These are phyloP conservation scores for Amiota minor DNA, from an alignment of 2,888 invertebrate genomes.

Conservation along the genomic window DNA sequence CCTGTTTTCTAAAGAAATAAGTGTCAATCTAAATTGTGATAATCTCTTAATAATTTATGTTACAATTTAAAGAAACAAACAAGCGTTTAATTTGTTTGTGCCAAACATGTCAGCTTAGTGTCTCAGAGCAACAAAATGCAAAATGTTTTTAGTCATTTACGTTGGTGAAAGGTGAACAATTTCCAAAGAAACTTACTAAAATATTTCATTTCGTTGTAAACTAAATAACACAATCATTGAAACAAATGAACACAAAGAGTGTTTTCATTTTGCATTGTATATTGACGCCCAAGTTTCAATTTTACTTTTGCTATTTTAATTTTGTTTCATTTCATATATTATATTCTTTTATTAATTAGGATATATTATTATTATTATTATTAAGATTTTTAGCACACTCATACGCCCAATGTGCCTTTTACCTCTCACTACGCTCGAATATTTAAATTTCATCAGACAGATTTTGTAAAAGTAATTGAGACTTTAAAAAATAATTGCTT, in stretches of 20 bases:
- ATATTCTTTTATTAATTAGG: not conserved
- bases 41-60: constrained; percentile 8
- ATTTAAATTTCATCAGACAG: not conserved
- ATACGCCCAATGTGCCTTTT: constrained; percentile 3
- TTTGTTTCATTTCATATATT: not conserved
- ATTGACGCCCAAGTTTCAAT: not conserved
- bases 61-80: constrained; percentile 6
- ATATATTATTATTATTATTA: no score
- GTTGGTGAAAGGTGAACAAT: constrained; percentile 31
- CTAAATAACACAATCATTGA: constrained; percentile 3
- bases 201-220: not conserved
- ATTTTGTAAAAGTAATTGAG: not conserved
- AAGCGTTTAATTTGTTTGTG: not conserved
- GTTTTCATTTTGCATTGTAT: not conserved
- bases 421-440: not conserved
- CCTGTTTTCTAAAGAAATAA: no score
- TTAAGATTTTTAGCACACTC: not conserved
- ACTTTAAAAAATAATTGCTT: not conserved
- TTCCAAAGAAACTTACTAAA: constrained; percentile 2
- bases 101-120: constrained; percentile 27
- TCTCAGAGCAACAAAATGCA: constrained; percentile 21
- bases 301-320: not conserved
- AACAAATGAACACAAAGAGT: not conserved
- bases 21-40: not conserved
- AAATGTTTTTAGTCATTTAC: constrained; percentile 20